Evolutionary conservation across 2,888 invertebrate genomes (phyloP), one percentile per base, ranked within the genome.

Genomic region (Cremastinae sp.): DNA sequence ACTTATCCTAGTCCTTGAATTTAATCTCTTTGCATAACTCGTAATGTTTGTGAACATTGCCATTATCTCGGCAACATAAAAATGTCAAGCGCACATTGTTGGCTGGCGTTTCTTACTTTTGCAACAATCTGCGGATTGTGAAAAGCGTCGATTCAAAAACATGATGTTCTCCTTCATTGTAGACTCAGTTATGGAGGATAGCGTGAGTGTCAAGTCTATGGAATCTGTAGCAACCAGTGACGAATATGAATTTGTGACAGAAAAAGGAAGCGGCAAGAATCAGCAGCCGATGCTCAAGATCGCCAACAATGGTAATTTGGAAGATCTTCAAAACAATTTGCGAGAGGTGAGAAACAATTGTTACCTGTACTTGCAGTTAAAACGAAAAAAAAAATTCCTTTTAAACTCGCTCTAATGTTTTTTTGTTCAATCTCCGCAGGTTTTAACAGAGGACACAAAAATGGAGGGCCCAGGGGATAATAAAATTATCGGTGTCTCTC

Each of bases 171-270:
- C 49, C 53, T 14, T 18, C 41, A 45, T 81, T 81, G 9, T 69
- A 87, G 89, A 83, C 78, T 83, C 90, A 88, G 91, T 91, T 90
- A 93, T 93, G 93, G 93, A 93, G 91, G 93, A 93, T 91, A 92
- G 92, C 89, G 89, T 93, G 84, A 93, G 93, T 85, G 92, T 92
- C 36, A 93, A 93, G 89, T 94, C 94, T 73, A 92, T 92, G 84
- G 94, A 94, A 90, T 94, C 94, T 76, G 91, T 93, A 84, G 92
- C 92, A 69, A 93, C 93, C 75, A 93, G 93, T 85, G 94, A 94
- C 81, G 94, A 94, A 87, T 94, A 93, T 90, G 94, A 94, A 87
- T 92, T 94, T 82, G 92, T 94, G 74, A 92, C 91, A 78, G 92
- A 92, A 51, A 91, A 90, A 74, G 91, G 89, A 73, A 85, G 84